Conservation (phyloP, 2,797 vertebrate genomes). For the Peromyscus eremicus region DNA sequence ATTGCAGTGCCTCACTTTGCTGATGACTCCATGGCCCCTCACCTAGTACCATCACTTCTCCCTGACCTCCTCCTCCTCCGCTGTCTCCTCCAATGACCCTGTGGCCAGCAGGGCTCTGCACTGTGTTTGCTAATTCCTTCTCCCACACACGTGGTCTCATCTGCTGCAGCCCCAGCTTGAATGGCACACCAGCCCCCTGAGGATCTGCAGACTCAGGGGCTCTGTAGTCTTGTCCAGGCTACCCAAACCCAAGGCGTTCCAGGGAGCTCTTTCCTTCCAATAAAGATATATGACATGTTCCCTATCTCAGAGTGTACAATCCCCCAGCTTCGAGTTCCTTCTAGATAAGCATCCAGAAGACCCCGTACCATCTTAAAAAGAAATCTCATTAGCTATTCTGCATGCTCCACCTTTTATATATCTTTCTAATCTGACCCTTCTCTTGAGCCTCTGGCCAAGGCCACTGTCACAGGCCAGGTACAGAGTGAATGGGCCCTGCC, state of each 20-base stretch:
- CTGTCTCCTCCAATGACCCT: neutral
- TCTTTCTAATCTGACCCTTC: neutral
- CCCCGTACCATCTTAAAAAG: neutral
- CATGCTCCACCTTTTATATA: neutral
- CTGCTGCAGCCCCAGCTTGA: neutral
- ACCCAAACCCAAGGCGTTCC: neutral
- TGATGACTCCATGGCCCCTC: accelerated
- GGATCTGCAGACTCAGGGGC: neutral
- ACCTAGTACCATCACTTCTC: neutral
- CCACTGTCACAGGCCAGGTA: neutral
- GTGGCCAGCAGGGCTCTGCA: neutral
- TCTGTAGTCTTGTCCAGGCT: neutral
- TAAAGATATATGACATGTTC: neutral
- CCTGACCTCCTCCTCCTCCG: neutral
- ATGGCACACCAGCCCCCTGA: neutral
- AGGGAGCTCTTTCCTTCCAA: neutral
- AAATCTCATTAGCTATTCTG: neutral
- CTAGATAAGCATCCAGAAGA: neutral
- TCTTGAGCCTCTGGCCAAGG: neutral
- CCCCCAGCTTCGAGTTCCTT: neutral
- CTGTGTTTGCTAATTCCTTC: neutral
- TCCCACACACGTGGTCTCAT: neutral
- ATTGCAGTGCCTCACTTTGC: neutral
- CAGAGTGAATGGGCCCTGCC: neutral
- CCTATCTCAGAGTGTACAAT: neutral